These are phyloP conservation scores for Myotis planiceps DNA, from an alignment of 2,797 vertebrate genomes.

Conservation along the genomic window DNA sequence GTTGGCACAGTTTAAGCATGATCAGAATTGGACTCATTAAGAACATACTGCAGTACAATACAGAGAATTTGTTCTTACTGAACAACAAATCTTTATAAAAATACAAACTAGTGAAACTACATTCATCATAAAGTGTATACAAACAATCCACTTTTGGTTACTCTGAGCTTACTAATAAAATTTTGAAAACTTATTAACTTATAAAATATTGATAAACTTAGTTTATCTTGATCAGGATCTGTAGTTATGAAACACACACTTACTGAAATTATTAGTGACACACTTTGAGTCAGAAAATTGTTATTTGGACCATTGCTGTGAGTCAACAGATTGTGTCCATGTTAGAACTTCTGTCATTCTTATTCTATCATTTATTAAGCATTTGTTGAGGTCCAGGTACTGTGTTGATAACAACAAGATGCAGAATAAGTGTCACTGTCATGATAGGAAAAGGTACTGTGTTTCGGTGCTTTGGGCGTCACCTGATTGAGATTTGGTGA, in stretches of 20 bases:
- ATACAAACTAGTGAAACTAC: not conserved
- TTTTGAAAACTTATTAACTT: not conserved
- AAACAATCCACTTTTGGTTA: not conserved
- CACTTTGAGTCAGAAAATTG: slow-evolving; percentile 33
- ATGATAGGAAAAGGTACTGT: not conserved
- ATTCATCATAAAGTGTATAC: not conserved
- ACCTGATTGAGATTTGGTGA: not conserved
- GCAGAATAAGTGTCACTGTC: not conserved
- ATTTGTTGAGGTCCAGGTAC: not conserved
- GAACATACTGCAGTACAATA: not conserved
- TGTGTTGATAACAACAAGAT: not conserved
- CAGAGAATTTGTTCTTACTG: slow-evolving; percentile 31
- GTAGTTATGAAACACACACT: not conserved
- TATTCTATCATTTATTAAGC: not conserved
- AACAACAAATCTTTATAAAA: slow-evolving; percentile 15
- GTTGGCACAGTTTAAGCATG: not conserved
- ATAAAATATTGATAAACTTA: not conserved
- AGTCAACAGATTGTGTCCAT: not conserved
- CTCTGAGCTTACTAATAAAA: slow-evolving; percentile 35
- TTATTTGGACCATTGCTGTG: not conserved
- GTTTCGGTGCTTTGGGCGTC: not conserved
- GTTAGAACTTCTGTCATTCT: slow-evolving; percentile 19
- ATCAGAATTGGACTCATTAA: slow-evolving; percentile 38
- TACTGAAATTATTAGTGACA: slow-evolving; percentile 21
- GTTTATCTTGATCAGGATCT: slow-evolving; percentile 20